Evolutionary conservation across 2,113 vertebrate genomes (phyloP), one percentile per base, ranked within the genome.

Genomic region (Crypturellus undulatus): DNA sequence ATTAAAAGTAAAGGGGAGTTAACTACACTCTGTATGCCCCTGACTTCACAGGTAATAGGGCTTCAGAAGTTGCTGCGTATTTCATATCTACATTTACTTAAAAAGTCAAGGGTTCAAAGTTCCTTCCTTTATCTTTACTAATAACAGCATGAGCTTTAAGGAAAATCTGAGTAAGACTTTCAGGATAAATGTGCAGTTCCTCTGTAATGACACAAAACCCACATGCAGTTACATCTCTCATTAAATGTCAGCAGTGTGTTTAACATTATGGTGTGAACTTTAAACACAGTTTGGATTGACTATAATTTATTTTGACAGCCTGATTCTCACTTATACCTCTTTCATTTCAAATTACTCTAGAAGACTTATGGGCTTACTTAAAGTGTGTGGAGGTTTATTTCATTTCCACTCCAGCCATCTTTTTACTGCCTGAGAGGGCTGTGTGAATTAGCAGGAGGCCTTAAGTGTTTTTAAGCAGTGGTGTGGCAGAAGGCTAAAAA

Each of bases 11-110:
- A 38, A 42, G 18, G 49, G 42, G 18, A 68, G 1, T 82, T 82
- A 71, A 15, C 43, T 76, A 49, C 70, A 51, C 6, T 26, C n/a
- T 21, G 2, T 30, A 5, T 32, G 14, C 4, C 6, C 0, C 0
- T 70, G 17, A 2, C 4, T 73, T 20, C 14, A 13, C 17, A 56
- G 26, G 18, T 60, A 28, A 21, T 7, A 38, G 16, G 18, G 11
- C 28, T 80, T 86, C 70, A 86, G 47, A 47, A 2, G 8, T 5
- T 52, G n/a, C 40, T 10, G 1, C 2, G 0, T 30, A 8, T 42
- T 8, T 83, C 3, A 1, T 49, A 22, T 17, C 32, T 42, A 11
- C 32, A 51, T 1, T 12, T 5, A 25, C 28, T 71, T 63, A 21
- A 47, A 9, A 92, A 83, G 56, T 79, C 62, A 68, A 20, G 8